Base-by-base conservation (phyloP, 2,113 vertebrate genomes). In the Ciconia stormi region DNA sequence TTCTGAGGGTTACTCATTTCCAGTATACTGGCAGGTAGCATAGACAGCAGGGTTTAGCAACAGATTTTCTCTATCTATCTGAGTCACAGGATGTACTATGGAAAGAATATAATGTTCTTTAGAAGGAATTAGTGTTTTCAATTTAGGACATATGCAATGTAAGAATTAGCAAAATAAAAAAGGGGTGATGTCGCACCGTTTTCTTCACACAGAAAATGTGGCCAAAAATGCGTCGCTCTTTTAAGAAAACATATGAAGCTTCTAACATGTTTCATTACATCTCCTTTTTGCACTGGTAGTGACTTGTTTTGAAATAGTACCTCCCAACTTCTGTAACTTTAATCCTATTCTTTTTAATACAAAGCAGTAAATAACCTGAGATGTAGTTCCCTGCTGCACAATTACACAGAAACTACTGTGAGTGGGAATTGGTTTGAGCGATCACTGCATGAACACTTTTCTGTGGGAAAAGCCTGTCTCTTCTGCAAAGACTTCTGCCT, bases 321-420 rank as follows among this genome's bases (percentile, higher is more conserved):
- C 34, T 56, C 40, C 40, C 56, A 47, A 71, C 42, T 87, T 73
- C 32, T 53, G 16, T 50, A 87, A 42, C 42, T 46, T 50, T 65
- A 83, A 53, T 86, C 52, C 52, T 72, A 16, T 72, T 79, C 17
- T 72, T 92, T 90, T 94, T 46, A 56, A 83, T 13, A 67, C 59
- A 62, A 70, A 77, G 14, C 26, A 80, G 16, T 80, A 80, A 92
- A 90, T 76, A 85, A 42, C 32, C 56, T 46, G 70, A 58, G 30
- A 52, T 42, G 23, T 19, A 77, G 62, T 6, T 92, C 16, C 12
- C n/a, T 50, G 30, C 26, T 69, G 71, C 82, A 63, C 52, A 65
- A 40, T 49, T 46, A n/a, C 56, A 40, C 0, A 0, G 44, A 88
- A 71, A 55, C 56, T 55, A 22, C 44, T 0, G 0, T 13, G 62